Percentiles rank a stretch among this genome's conserved stretches.
phyloP scores from a whole-genome alignment of 2,888 invertebrate species.

The Drosophila subsilvestris region DNA sequence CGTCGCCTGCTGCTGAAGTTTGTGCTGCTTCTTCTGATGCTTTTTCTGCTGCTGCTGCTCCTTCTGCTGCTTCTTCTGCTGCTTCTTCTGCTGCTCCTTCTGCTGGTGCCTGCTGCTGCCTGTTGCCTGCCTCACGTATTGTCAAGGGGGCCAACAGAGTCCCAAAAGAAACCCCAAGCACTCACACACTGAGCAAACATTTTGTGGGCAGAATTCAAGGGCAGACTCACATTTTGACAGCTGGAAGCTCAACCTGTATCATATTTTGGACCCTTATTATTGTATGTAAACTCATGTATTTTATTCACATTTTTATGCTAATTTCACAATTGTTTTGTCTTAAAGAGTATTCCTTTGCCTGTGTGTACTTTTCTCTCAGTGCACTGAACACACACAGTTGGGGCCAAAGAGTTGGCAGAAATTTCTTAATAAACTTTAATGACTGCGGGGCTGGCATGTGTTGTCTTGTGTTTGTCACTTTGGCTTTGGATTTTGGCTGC shows the following conservation, averaged over 20 bases:
- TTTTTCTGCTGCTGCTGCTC: not conserved
- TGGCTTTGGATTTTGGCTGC: conserved; percentile 26
- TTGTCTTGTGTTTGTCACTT: conserved; percentile 43
- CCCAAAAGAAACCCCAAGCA: conserved; percentile 20
- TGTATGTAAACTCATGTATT: too few relatives aligned
- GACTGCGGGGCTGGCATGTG: conserved; percentile 63
- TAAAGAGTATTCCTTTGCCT: too few relatives aligned
- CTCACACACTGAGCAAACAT: conserved; percentile 4
- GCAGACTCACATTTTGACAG: too few relatives aligned
- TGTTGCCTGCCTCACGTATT: conserved; percentile 14
- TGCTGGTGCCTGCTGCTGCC: conserved; percentile 11
- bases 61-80: conserved; percentile 2
- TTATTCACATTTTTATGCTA: too few relatives aligned
- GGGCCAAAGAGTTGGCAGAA: conserved; percentile 48
- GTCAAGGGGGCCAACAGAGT: conserved; percentile 13
- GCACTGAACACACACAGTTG: not conserved
- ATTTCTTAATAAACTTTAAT: conserved; percentile 78
- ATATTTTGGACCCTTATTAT: too few relatives aligned
- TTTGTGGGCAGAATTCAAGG: too few relatives aligned
- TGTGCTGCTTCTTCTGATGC: conserved; percentile 14
- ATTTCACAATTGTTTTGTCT: too few relatives aligned
- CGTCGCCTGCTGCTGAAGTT: conserved; percentile 45
- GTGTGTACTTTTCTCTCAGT: not conserved
- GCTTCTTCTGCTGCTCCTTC: conserved; percentile 13
- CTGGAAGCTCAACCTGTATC: not conserved